Conservation (phyloP, 92 coral and sea anemone genomes). For the Montipora capitata region DNA sequence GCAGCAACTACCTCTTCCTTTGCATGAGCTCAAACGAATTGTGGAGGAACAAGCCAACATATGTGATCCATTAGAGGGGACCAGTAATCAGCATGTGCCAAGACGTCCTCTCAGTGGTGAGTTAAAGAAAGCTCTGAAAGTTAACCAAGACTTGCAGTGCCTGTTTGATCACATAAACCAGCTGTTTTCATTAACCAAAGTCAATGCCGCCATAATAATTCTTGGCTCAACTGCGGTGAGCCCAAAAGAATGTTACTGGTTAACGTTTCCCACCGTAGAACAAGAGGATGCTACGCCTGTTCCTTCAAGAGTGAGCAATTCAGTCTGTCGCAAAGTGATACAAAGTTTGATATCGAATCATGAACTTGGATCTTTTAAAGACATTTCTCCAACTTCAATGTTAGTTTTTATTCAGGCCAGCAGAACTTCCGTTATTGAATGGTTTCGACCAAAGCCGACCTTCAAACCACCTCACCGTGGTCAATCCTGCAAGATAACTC, state of each 20-base stretch:
- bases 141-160: conserved; percentile 69
- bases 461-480: conserved; percentile 93
- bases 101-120: conserved; percentile 54
- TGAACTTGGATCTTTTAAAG: conserved; percentile 81
- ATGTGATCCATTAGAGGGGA: conserved; percentile 34
- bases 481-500: conserved; percentile 70
- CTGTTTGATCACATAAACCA: conserved; percentile 82
- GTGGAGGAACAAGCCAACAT: conserved; percentile 38
- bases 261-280: conserved; percentile 65
- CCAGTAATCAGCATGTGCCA: conserved; percentile 33
- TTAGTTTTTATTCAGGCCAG: conserved; percentile 81
- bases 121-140: conserved; percentile 75
- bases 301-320: conserved; percentile 60
- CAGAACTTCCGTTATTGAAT: conserved; percentile 69
- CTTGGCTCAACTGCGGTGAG: conserved; percentile 96
- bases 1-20: conserved; percentile 92
- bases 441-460: conserved; percentile 94
- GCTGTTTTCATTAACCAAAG: conserved; percentile 70
- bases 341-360: conserved; percentile 85
- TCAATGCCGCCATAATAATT: conserved; percentile 78
- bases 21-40: conserved; percentile 82
- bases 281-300: conserved; percentile 30
- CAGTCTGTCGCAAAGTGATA: conserved; percentile 86
- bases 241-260: conserved; percentile 88
- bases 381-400: conserved; percentile 89